Evolutionary conservation across 92 coral and sea anemone species (phyloP), one percentile per base, ranked within the genome.

Genomic region (Scolanthus callimorphus): DNA sequence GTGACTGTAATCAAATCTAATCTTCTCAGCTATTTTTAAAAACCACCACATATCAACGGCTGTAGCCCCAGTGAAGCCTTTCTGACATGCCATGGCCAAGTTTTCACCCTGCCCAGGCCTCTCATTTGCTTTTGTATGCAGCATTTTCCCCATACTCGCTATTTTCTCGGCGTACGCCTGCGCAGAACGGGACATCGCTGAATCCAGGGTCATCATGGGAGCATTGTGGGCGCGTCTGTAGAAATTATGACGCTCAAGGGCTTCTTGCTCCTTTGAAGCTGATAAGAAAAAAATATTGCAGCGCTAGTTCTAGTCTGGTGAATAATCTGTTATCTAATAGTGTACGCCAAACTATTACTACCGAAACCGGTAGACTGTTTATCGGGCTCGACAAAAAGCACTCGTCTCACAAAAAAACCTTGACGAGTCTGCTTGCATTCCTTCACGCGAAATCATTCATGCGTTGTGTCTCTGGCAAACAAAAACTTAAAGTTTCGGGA

Each of bases 21-120:
- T n/a, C n/a, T n/a, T n/a, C n/a, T n/a, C n/a, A n/a, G 13, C n/a
- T 27, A 2, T 3, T 1, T 38, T 34, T 15, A 10, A 10, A 17
- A 68, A 83, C 51, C 38, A 82, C 89, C 89, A 82, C 75, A 68
- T 68, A 30, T 68, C 75, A 19, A 68, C 75, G 1, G 65, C 75
- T 3, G 75, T 68, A 4, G 75, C 75, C 10, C 75, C 75, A 1
- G 51, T 68, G 26, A 68, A 29, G 12, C 52, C 54, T 20, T 76
- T 31, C 12, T 77, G 62, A 45, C 89, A 82, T 17, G 71, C 54
- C 74, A 67, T 61, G 39, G 63, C 76, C 25, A 84, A 76, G 17
- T 84, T 84, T 34, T 84, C 91, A 30, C 86, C 91, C 67, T 85
- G 92, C 2, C 86, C 82, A 1, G 94, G 94, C 20, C 94, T 71